A percentile compares a stretch with the other conserved stretches of the same genome.
Evolutionary conservation across 2,113 vertebrate species (phyloP).

Genomic region (Etheostoma spectabile): DNA sequence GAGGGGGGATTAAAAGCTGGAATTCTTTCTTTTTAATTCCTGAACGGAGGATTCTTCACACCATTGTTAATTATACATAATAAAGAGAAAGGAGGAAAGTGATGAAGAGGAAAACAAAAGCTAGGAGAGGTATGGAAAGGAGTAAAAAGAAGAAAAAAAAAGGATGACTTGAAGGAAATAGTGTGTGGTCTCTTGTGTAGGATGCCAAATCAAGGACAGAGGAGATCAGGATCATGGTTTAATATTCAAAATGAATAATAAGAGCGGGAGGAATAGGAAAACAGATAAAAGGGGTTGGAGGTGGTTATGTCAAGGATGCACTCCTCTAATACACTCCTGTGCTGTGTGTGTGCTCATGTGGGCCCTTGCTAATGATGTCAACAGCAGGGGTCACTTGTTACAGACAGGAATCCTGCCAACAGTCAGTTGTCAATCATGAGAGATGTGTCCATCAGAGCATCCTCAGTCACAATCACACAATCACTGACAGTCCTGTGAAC

Average conservation of each 20-base stretch:
- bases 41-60: slow-evolving; percentile 79
- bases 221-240: slow-evolving; percentile 67
- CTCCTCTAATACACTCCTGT: slow-evolving; percentile 38
- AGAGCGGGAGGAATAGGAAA: slow-evolving; percentile 56
- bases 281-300: slow-evolving; percentile 70
- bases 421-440: slow-evolving; percentile 76
- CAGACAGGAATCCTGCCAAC: slow-evolving; percentile 64
- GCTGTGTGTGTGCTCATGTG: slow-evolving; percentile 28
- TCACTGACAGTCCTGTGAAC: slow-evolving; percentile 62
- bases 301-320: slow-evolving; percentile 69
- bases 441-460: slow-evolving; percentile 52
- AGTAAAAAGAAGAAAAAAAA: neutral
- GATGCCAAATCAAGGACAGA: slow-evolving; percentile 78
- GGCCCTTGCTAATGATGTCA: slow-evolving; percentile 73
- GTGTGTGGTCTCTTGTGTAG: slow-evolving; percentile 67
- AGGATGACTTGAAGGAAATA: slow-evolving; percentile 45
- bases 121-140: slow-evolving; percentile 40
- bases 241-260: slow-evolving; percentile 78
- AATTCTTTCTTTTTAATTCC: slow-evolving; percentile 86
- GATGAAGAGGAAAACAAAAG: slow-evolving; percentile 61
- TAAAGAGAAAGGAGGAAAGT: slow-evolving; percentile 60
- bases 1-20: slow-evolving; percentile 82
- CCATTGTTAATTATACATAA: slow-evolving; percentile 81
- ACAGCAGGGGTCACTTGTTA: slow-evolving; percentile 77
- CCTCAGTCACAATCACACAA: slow-evolving; percentile 49